Percentiles rank a stretch among this genome's conserved stretches.
Evolutionary conservation across 2,113 vertebrate genomes (phyloP).

Genomic region (Crotalus viridis): DNA sequence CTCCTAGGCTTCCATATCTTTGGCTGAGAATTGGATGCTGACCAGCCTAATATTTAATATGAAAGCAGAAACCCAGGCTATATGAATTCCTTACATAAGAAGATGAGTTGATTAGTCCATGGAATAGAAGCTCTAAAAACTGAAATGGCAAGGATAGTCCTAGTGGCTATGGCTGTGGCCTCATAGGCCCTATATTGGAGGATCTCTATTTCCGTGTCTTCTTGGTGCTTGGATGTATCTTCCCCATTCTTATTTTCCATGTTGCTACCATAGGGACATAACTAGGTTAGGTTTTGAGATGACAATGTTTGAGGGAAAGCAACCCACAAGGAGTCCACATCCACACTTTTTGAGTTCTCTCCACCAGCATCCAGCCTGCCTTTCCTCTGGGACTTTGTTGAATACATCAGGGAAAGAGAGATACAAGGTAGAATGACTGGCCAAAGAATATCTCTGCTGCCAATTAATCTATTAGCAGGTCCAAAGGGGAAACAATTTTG

Average conservation of each 20-base stretch:
- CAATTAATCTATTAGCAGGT: not conserved
- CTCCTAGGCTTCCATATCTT: not conserved
- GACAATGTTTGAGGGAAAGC: not conserved
- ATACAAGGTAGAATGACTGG: not conserved
- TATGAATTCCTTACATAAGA: not conserved
- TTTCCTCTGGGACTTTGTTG: not conserved
- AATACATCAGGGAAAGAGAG: not conserved
- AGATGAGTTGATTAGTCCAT: not conserved
- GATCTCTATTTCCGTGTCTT: not conserved
- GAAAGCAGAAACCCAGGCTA: not conserved
- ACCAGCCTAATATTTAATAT: not conserved
- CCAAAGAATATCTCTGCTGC: not conserved
- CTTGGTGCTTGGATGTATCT: not conserved
- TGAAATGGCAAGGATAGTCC: not conserved
- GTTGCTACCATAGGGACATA: not conserved
- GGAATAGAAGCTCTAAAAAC: not conserved
- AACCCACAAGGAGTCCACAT: not conserved
- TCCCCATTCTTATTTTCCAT: not conserved
- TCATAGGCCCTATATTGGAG: not conserved
- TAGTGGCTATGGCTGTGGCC: not conserved
- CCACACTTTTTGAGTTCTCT: not conserved
- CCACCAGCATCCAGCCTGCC: not conserved
- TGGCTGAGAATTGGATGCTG: not conserved
- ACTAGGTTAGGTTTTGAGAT: not conserved
- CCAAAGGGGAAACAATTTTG: not conserved